Percentiles rank a stretch among this genome's conserved stretches.
These are phyloP conservation scores for Rattus norvegicus DNA, from an alignment of 2,113 vertebrate species.

Conservation along the genomic window DNA sequence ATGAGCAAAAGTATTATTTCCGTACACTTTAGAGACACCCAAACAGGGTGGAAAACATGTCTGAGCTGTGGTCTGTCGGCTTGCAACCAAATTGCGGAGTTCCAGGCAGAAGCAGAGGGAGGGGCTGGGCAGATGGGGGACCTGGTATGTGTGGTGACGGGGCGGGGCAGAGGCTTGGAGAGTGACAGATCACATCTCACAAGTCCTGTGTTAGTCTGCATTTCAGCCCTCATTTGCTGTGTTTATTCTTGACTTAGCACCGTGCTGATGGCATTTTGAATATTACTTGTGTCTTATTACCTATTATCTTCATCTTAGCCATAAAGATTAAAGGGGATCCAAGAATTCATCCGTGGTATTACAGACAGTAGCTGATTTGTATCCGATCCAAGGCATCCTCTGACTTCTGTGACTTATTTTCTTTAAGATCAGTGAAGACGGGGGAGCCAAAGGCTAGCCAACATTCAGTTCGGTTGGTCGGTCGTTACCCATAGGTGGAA, in stretches of 20 bases:
- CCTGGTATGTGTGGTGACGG: not conserved
- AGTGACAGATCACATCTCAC: not conserved
- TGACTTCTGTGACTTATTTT: not conserved
- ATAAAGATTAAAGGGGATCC: not conserved
- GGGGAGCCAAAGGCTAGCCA: not conserved
- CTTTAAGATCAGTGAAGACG: conserved; percentile 18
- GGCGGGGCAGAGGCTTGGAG: not conserved
- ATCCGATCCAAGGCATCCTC: not conserved
- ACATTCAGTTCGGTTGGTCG: not conserved
- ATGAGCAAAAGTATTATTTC: not conserved
- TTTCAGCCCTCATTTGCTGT: not conserved
- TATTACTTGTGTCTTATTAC: not conserved
- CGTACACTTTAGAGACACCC: not conserved
- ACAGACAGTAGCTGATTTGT: not conserved
- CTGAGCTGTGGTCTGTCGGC: not conserved
- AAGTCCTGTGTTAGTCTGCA: not conserved
- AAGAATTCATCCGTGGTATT: not conserved
- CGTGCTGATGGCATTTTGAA: not conserved
- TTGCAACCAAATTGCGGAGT: not conserved
- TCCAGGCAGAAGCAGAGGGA: not conserved
- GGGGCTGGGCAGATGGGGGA: not conserved
- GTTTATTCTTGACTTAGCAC: not conserved
- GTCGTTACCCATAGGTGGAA: conserved; percentile 21
- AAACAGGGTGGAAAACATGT: not conserved
- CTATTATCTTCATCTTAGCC: not conserved